A percentile compares a stretch with the other conserved stretches of the same genome.
Evolutionary conservation across 2,888 invertebrate species (phyloP).

Genomic region (Oscheius sp.): DNA sequence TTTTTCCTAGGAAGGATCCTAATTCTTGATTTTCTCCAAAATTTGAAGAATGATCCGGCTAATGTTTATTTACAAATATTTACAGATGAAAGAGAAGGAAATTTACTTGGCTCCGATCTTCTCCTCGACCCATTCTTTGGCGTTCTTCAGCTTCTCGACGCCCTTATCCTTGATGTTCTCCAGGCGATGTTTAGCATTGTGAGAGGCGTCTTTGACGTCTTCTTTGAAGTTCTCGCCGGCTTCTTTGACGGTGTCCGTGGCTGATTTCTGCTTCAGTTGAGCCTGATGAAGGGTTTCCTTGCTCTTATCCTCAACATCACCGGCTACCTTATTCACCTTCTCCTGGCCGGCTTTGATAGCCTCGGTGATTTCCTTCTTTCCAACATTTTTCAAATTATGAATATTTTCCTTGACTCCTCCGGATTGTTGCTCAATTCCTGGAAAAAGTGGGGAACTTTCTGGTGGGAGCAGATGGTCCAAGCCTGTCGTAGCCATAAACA

Average conservation of each 20-base stretch:
- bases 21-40: background rate
- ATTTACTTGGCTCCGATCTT: background rate
- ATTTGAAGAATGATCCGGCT: background rate
- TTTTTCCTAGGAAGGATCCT: background rate
- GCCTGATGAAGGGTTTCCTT: background rate
- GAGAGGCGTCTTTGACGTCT: background rate
- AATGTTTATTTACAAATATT: slow-evolving; percentile 1
- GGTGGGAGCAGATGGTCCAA: too few species aligned
- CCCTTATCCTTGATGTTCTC: slow-evolving; percentile 7
- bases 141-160: slow-evolving; percentile 1
- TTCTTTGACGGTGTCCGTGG: background rate
- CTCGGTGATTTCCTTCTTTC: too few species aligned
- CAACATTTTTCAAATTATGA: background rate
- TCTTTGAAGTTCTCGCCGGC: background rate
- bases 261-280: background rate
- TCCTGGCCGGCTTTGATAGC: background rate
- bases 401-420: background rate
- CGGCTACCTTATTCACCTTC: background rate
- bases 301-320: background rate
- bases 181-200: background rate
- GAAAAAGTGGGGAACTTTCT: too few species aligned
- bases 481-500: too few species aligned
- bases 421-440: background rate
- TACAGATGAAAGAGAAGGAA: background rate
- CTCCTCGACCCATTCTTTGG: slow-evolving; percentile 15